These are phyloP conservation scores for Spheniscus humboldti DNA, from an alignment of 2,797 vertebrate genomes.

Conservation along the genomic window DNA sequence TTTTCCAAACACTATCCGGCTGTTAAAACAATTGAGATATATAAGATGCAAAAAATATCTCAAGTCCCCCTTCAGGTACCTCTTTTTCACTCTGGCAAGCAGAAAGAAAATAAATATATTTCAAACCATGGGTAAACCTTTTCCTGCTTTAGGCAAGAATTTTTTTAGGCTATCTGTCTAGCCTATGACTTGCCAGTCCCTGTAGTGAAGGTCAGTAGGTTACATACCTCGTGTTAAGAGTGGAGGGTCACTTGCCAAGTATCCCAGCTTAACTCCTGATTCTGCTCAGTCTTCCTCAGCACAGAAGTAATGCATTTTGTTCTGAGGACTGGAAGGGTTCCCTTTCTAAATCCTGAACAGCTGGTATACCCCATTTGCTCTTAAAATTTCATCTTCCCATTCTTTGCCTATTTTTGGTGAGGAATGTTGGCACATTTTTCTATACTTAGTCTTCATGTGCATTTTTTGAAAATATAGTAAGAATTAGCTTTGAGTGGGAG, in stretches of 20 bases:
- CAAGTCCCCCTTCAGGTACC: neutral
- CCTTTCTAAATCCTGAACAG: slow-evolving; percentile 55
- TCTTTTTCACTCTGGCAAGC: neutral
- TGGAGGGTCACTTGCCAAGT: neutral
- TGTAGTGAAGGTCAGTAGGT: slow-evolving; percentile 47
- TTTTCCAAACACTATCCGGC: neutral
- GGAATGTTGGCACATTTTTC: slow-evolving; percentile 60
- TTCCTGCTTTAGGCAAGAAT: neutral
- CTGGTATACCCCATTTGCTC: slow-evolving; percentile 48
- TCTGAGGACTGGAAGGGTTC: slow-evolving; percentile 29
- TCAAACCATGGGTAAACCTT: neutral
- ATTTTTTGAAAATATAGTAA: slow-evolving; percentile 55
- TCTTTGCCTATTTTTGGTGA: slow-evolving; percentile 67
- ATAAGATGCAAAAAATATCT: neutral
- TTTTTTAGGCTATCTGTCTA: slow-evolving; percentile 18
- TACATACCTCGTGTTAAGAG: slow-evolving; percentile 32
- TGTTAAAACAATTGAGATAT: neutral
- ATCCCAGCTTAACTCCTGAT: neutral
- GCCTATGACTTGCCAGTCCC: neutral
- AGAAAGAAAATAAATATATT: neutral
- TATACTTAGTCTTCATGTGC: slow-evolving; percentile 46
- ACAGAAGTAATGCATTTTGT: neutral
- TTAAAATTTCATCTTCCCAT: slow-evolving; percentile 63
- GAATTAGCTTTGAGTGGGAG: slow-evolving; percentile 23
- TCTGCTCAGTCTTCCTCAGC: neutral